These are phyloP conservation scores for Euwallacea fornicatus DNA, from an alignment of 1,140 invertebrate species.

Conservation along the genomic window DNA sequence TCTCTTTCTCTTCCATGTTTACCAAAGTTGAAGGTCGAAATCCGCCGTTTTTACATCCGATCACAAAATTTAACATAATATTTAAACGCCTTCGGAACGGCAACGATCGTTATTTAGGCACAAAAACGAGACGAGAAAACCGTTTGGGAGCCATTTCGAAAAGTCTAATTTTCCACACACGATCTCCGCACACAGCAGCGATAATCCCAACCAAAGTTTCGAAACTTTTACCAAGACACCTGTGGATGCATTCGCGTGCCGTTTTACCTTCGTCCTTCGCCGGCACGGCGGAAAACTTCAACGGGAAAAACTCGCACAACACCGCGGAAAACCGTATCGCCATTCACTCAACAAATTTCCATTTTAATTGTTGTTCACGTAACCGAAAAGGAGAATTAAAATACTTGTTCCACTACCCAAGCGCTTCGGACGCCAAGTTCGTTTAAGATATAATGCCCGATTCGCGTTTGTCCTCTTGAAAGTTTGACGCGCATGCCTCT, in stretches of 20 bases:
- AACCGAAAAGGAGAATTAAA: too few species aligned
- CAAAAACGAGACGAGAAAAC: too few species aligned
- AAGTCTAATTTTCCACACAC: too few species aligned
- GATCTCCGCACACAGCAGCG: too few species aligned
- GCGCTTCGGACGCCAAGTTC: neutral
- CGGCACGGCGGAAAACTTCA: neutral
- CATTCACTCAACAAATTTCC: too few species aligned
- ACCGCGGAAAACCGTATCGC: too few species aligned
- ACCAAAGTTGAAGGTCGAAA: neutral
- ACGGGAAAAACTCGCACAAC: neutral
- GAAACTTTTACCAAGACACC: constrained; percentile 28
- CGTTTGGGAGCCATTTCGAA: too few species aligned
- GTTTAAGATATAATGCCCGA: neutral
- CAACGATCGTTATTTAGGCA: too few species aligned
- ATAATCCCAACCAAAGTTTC: constrained; percentile 18
- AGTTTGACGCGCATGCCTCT: constrained; percentile 31
- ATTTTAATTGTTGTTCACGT: too few species aligned
- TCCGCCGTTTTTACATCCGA: neutral
- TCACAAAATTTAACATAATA: neutral
- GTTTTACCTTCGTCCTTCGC: constrained; percentile 5
- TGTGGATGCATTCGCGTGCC: constrained; percentile 29
- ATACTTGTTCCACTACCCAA: neutral
- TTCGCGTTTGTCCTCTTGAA: constrained; percentile 23
- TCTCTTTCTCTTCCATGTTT: constrained; percentile 1
- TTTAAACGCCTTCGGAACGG: too few species aligned